Conservation (phyloP, 2,797 vertebrate genomes). For the Cyclura pinguis region DNA sequence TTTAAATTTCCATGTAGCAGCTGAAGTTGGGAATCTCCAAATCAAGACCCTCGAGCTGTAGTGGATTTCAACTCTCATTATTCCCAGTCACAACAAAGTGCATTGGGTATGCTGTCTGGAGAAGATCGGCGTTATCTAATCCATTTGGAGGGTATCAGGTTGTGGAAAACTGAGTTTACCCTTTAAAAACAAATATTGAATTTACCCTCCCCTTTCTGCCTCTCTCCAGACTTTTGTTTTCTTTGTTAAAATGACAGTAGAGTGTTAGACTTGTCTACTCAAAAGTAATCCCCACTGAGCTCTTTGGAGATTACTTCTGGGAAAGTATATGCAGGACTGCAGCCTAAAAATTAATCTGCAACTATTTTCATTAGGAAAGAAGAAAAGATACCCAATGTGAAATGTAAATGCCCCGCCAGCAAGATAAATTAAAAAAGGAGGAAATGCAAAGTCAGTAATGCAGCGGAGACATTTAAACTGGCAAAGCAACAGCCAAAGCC, state of each 20-base stretch:
- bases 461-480: constrained; percentile 38
- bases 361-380: constrained; percentile 17
- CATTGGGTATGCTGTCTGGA: fast-evolving
- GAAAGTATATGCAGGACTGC: not conserved
- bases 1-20: not conserved
- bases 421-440: constrained; percentile 30
- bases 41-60: not conserved
- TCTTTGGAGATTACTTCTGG: not conserved
- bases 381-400: constrained; percentile 51
- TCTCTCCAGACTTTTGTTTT: constrained; percentile 29
- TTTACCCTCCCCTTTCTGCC: fast-evolving
- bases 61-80: not conserved
- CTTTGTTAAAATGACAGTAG: not conserved
- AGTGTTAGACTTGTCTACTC: no score
- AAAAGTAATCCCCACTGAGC: not conserved
- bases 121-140: no score
- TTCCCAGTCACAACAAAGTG: not conserved
- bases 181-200: not conserved
- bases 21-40: not conserved
- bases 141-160: not conserved
- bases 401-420: constrained; percentile 48
- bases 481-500: constrained; percentile 44
- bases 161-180: no score
- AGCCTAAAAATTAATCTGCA: constrained; percentile 36
- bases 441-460: constrained; percentile 38